Evolutionary conservation across 2,113 vertebrate genomes (phyloP), one percentile per base, ranked within the genome.

Genomic region (Mungos mungo): DNA sequence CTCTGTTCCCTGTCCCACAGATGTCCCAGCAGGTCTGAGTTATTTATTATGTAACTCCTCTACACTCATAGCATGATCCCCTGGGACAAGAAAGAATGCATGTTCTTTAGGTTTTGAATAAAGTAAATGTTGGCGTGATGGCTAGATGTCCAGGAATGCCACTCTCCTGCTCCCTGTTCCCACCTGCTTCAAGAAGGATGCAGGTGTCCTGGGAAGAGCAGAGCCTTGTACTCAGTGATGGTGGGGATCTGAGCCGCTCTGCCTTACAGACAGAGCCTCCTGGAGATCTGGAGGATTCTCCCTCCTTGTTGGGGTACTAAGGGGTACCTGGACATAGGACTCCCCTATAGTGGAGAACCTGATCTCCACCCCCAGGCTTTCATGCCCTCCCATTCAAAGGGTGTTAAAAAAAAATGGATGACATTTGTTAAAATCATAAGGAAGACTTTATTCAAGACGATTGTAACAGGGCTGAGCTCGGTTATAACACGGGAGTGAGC

Each of bases 201-300:
- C 19, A 14, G 54, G 33, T 31, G 25, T 29, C 35, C 35, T 68
- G 35, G 52, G 31, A 31, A 27, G 21, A 85, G 60, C 50, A 93
- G 60, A 60, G 3, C 50, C 45, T 81, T 13, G 4, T 5, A 2
- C 16, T 91, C 29, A 2, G 33, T 7, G 35, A 29, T 6, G 19
- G 12, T 19, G 35, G 11, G 13, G 41, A 15, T 33, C 23, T 25
- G 21, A 45, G 57, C 45, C 29, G 33, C 41, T 45, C 69, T 2
- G 1, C 16, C 13, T 68, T 38, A 15, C 7, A 92, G 35, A 63
- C 4, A 5, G 0, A 16, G 0, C n/a, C 5, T 16, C 3, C 0
- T 57, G 25, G 60, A 4, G 16, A 38, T n/a, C 16, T 19, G 19
- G 41, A 65, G 10, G 65, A 10, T 52, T 52, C 66, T 84, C 35